Conservation (phyloP, 30 jellyfish, hydroid and myxozoan species). For the Aurelia aurita region DNA sequence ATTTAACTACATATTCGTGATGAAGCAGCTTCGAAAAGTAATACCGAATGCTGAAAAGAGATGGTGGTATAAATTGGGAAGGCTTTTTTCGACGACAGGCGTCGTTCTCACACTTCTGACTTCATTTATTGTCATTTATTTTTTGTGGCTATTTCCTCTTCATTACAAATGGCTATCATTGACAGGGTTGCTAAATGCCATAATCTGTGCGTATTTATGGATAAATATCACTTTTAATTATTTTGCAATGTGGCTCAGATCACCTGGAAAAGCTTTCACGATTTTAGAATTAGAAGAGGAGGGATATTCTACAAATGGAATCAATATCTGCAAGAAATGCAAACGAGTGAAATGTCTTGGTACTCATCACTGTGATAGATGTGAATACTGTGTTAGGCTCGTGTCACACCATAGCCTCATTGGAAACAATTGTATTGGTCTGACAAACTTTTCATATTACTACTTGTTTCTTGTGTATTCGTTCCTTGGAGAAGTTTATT, state of each 20-base stretch:
- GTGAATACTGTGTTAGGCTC: constrained; percentile 76
- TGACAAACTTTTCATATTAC: constrained; percentile 75
- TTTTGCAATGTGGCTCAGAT: constrained; percentile 69
- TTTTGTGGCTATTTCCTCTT: constrained; percentile 51
- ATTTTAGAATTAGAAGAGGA: constrained; percentile 49
- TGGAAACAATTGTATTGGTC: constrained; percentile 83
- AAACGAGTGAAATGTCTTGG: constrained; percentile 66
- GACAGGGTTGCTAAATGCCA: constrained; percentile 44
- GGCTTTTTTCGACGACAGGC: constrained; percentile 10
- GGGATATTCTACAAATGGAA: constrained; percentile 43
- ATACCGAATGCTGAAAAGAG: constrained; percentile 11
- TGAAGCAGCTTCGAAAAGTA: constrained; percentile 17
- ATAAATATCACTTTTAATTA: constrained; percentile 73
- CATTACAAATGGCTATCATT: constrained; percentile 30
- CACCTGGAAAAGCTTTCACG: constrained; percentile 83
- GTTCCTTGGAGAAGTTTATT: constrained; percentile 51
- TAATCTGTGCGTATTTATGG: constrained; percentile 77
- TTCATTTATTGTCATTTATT: constrained; percentile 37
- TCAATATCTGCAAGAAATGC: constrained; percentile 67
- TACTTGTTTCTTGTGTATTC: constrained; percentile 61
- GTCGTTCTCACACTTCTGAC: constrained; percentile 49
- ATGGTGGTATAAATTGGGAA: constrained; percentile 43
- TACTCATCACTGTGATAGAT: constrained; percentile 72
- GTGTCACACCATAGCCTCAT: constrained; percentile 77
- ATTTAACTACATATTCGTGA: constrained; percentile 19